A percentile compares a stretch with the other conserved stretches of the same genome.
Evolutionary conservation across 2,888 invertebrate genomes (phyloP).

Genomic region (Dysmachus trigonus): DNA sequence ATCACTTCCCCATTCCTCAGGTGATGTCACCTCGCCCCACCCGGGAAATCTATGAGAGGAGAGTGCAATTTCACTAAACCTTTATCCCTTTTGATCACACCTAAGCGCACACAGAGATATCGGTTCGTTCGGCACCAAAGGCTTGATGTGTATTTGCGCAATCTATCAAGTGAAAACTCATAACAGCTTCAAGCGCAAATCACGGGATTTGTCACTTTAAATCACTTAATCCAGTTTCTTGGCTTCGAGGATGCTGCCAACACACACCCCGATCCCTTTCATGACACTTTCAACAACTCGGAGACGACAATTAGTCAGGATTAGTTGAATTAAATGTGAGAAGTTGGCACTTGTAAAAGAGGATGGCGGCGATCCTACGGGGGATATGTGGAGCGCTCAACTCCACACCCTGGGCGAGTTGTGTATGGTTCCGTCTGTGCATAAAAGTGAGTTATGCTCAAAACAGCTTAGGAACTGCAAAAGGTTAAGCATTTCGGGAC

Average conservation of each 20-base stretch:
- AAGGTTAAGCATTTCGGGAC: background rate
- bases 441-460: background rate
- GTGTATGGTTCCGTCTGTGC: background rate
- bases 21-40: background rate
- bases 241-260: conserved; percentile 25
- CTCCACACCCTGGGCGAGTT: background rate
- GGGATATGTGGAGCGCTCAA: background rate
- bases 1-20: background rate
- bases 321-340: conserved; percentile 41
- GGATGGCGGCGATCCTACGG: background rate
- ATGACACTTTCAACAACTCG: conserved; percentile 39
- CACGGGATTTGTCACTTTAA: conserved; percentile 49
- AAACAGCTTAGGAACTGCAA: background rate
- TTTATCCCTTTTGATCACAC: background rate
- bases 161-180: conserved; percentile 43
- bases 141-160: conserved; percentile 3
- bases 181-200: conserved; percentile 48
- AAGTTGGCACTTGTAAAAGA: conserved; percentile 23
- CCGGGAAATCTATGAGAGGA: background rate
- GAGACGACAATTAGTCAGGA: conserved; percentile 40
- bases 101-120: background rate
- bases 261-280: background rate
- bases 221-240: conserved; percentile 44
- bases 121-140: background rate
- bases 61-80: background rate